A percentile compares a stretch with the other conserved stretches of the same genome.
Conservation (phyloP, 2,888 invertebrate species). For the Helicoverpa assulta region DNA sequence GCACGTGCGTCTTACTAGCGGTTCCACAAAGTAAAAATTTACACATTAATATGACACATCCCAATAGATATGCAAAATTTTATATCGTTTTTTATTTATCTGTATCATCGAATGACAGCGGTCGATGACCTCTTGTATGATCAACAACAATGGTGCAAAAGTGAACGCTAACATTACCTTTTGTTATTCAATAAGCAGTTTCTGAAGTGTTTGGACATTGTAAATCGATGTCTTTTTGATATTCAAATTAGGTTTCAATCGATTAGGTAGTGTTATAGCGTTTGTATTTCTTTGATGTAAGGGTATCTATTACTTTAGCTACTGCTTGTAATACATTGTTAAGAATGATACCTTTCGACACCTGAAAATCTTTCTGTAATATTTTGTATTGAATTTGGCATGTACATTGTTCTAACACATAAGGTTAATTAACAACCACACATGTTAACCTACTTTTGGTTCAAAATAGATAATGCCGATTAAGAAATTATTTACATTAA, state of each 20-base stretch:
- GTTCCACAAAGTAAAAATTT: constrained; percentile 72
- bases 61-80: constrained; percentile 86
- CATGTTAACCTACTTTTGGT: constrained; percentile 34
- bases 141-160: constrained; percentile 69
- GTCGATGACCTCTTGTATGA: constrained; percentile 80
- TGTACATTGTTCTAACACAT: neutral
- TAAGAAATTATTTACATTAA: constrained; percentile 63
- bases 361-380: neutral
- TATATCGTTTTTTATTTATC: constrained; percentile 77
- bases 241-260: constrained; percentile 57
- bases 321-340: constrained; percentile 7
- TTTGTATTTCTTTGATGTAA: constrained; percentile 32
- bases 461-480: constrained; percentile 31
- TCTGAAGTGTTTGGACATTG: constrained; percentile 53
- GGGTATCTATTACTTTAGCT: constrained; percentile 15
- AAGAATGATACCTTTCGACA: constrained; percentile 18
- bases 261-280: constrained; percentile 35
- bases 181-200: constrained; percentile 64
- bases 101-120: constrained; percentile 78
- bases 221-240: constrained; percentile 61
- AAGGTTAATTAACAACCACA: constrained; percentile 8
- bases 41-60: constrained; percentile 77
- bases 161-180: constrained; percentile 65
- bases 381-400: neutral
- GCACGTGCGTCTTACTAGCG: constrained; percentile 65